These are phyloP conservation scores for Acrocephalus arundinaceus DNA, from an alignment of 2,113 vertebrate species.

Conservation along the genomic window DNA sequence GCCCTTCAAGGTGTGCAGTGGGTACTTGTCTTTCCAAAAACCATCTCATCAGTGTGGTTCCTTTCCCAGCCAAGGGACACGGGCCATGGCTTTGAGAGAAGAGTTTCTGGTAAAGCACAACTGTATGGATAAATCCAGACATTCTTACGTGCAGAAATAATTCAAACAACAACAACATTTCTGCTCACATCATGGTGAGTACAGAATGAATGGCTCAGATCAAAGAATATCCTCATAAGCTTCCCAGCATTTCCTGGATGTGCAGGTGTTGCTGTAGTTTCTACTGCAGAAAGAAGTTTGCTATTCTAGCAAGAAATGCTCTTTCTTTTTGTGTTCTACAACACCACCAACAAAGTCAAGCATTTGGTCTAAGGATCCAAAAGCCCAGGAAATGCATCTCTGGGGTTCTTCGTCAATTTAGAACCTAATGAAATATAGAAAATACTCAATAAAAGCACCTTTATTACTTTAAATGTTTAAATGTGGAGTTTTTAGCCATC, in stretches of 20 bases:
- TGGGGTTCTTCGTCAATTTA: constrained; percentile 77
- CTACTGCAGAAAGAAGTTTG: constrained; percentile 41
- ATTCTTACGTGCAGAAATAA: neutral
- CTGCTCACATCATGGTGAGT: neutral
- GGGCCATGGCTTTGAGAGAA: neutral
- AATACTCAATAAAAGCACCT: constrained; percentile 83
- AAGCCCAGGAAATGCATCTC: constrained; percentile 80
- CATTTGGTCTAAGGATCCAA: constrained; percentile 70
- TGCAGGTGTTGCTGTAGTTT: constrained; percentile 29
- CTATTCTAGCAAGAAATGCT: constrained; percentile 63
- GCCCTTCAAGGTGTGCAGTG: neutral
- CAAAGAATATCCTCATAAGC: neutral
- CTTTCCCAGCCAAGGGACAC: neutral
- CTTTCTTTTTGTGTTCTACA: constrained; percentile 50
- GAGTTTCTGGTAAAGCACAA: neutral
- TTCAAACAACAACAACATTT: neutral
- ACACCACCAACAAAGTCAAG: constrained; percentile 41
- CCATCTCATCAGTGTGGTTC: neutral
- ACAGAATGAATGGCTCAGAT: neutral
- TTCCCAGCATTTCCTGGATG: constrained; percentile 28
- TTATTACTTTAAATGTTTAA: constrained; percentile 85
- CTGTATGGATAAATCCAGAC: neutral
- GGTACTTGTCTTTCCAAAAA: neutral
- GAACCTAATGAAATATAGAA: constrained; percentile 81
- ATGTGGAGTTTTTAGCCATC: constrained; percentile 84